These are phyloP conservation scores for Troglohyphantes excavatus DNA, from an alignment of 2,888 invertebrate genomes.

Conservation along the genomic window DNA sequence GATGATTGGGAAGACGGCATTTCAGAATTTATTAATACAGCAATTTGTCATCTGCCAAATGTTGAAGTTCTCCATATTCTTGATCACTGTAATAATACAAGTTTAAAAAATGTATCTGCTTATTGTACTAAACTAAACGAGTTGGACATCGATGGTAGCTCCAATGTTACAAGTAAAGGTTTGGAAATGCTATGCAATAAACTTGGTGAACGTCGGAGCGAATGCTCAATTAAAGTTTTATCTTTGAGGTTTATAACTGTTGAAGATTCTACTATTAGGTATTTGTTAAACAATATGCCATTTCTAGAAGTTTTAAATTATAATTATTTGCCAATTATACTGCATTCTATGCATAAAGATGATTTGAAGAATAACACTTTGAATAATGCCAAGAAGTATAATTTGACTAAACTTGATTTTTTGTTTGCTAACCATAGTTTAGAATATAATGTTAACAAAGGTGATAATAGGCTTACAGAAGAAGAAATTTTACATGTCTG, in stretches of 20 bases:
- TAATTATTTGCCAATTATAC: slow-evolving; percentile 8
- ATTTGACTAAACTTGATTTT: slow-evolving; percentile 33
- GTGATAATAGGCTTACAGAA: too few relatives aligned
- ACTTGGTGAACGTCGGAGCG: background rate
- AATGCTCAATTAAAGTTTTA: background rate
- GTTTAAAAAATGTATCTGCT: background rate
- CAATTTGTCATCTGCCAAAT: background rate
- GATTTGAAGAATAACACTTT: slow-evolving; percentile 1
- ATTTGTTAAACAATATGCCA: slow-evolving; percentile 27
- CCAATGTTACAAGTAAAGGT: background rate
- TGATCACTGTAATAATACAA: background rate
- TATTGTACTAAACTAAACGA: slow-evolving; percentile 4
- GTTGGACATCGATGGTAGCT: background rate
- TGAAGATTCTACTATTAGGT: background rate
- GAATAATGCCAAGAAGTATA: background rate
- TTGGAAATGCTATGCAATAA: background rate
- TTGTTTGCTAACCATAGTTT: background rate
- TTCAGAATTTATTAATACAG: background rate
- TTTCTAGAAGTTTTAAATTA: slow-evolving; percentile 5
- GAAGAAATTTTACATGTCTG: background rate
- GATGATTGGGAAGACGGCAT: background rate
- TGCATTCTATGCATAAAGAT: slow-evolving; percentile 28
- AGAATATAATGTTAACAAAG: too few relatives aligned
- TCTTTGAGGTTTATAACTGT: background rate
- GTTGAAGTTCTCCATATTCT: background rate